A percentile compares a stretch with the other conserved stretches of the same genome.
Conservation (phyloP, 2,113 vertebrate species). For the Nicator chloris region DNA sequence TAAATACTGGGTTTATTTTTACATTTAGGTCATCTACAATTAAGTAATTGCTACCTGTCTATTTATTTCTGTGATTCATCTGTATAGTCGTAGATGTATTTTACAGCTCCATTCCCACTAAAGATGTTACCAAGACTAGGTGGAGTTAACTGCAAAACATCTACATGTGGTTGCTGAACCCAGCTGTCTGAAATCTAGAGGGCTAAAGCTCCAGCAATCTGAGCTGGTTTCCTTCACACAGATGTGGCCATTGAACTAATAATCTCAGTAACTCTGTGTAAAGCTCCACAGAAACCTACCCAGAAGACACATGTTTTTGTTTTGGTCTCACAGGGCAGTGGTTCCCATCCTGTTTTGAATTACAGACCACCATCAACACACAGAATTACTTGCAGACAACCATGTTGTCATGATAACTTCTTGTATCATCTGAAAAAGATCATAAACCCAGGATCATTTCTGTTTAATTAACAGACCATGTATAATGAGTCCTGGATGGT, state of each 20-base stretch:
- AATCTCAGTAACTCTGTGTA: not conserved
- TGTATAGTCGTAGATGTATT: not conserved
- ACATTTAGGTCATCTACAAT: not conserved
- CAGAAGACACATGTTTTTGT: constrained; percentile 34
- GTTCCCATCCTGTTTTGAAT: constrained; percentile 20
- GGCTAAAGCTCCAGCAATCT: not conserved
- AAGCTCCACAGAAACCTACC: not conserved
- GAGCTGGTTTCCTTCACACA: not conserved
- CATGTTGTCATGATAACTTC: not conserved
- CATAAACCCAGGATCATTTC: not conserved
- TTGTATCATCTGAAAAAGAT: not conserved
- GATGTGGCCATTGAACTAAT: not conserved
- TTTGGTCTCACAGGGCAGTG: not conserved
- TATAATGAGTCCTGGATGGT: not conserved
- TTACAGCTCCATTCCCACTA: not conserved
- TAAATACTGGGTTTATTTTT: not conserved
- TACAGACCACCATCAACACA: constrained; percentile 21
- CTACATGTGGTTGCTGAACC: not conserved
- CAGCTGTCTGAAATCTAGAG: not conserved
- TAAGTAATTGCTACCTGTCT: not conserved
- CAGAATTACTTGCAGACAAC: constrained; percentile 25
- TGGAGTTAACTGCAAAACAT: not conserved
- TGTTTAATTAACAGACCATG: not conserved
- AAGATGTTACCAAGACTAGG: not conserved
- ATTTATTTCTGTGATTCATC: not conserved